phyloP scores from a whole-genome alignment of 2,113 vertebrate genomes.

The Corythornis cristatus region DNA sequence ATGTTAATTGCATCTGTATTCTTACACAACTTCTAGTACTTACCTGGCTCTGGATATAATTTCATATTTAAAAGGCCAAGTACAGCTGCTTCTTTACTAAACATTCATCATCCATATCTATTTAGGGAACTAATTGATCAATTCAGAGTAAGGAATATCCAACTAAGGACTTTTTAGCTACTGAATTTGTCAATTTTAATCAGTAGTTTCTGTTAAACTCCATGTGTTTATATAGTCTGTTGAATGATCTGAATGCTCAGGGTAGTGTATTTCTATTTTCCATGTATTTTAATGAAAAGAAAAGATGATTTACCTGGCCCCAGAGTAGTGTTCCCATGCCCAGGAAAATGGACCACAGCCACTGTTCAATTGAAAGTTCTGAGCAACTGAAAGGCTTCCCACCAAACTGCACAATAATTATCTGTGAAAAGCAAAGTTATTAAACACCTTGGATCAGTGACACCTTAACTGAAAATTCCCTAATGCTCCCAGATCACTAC shows the following conservation, averaged over 20 bases:
- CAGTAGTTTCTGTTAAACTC: not conserved
- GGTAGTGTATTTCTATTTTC: not conserved
- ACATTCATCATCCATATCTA: not conserved
- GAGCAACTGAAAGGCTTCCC: constrained; percentile 98
- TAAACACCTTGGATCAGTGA: not conserved
- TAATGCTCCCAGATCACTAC: not conserved
- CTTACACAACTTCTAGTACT: not conserved
- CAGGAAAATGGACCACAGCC: constrained; percentile 98
- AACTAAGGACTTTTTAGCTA: not conserved
- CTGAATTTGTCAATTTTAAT: not conserved
- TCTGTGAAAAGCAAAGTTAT: constrained; percentile 73
- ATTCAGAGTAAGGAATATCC: not conserved
- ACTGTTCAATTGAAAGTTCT: constrained; percentile 90
- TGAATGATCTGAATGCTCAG: not conserved
- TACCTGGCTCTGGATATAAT: not conserved
- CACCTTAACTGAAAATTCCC: not conserved
- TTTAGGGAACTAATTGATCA: not conserved
- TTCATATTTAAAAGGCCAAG: not conserved
- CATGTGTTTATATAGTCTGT: not conserved
- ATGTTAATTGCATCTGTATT: not conserved
- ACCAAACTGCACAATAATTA: constrained; percentile 97
- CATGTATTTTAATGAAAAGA: not conserved
- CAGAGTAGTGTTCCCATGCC: constrained; percentile 96
- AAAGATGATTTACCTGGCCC: constrained; percentile 90
- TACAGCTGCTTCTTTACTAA: not conserved